A percentile compares a stretch with the other conserved stretches of the same genome.
These are phyloP conservation scores for Acanthacorydalis orientalis DNA, from an alignment of 2,888 invertebrate genomes.

Conservation along the genomic window DNA sequence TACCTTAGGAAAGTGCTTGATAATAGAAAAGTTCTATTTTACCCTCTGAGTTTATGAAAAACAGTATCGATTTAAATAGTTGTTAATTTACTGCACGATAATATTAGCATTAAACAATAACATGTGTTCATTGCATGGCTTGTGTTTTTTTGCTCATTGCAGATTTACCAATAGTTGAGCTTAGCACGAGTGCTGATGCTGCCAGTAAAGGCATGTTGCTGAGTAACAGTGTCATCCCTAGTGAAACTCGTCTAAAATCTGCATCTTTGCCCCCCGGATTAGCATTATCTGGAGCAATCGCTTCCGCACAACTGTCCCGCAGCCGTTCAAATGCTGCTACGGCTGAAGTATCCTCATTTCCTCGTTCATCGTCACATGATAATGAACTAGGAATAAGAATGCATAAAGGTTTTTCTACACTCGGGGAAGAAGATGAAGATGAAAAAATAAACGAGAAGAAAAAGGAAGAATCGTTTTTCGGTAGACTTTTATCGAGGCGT, in stretches of 20 bases:
- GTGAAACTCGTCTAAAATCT: constrained; percentile 40
- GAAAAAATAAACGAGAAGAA: constrained; percentile 24
- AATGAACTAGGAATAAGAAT: neutral
- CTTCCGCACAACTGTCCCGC: constrained; percentile 34
- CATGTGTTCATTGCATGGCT: constrained; percentile 5
- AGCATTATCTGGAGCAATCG: constrained; percentile 30
- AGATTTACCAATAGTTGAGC: constrained; percentile 1
- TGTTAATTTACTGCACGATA: too few species aligned
- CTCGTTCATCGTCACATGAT: constrained; percentile 4
- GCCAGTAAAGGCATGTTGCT: neutral
- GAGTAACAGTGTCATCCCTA: neutral
- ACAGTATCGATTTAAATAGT: too few species aligned
- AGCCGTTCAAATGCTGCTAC: constrained; percentile 24
- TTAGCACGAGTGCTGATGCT: neutral
- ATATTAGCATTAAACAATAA: neutral
- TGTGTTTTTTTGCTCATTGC: constrained; percentile 5
- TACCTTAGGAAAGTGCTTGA: too few species aligned
- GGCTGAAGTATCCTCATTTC: constrained; percentile 9
- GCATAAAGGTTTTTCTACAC: constrained; percentile 18
- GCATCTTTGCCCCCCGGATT: constrained; percentile 46
- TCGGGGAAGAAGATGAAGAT: constrained; percentile 22
- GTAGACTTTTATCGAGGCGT: constrained; percentile 46
- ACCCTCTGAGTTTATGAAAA: too few species aligned
- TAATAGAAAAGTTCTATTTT: too few species aligned
- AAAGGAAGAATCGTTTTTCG: constrained; percentile 44